Evolutionary conservation across 1,140 invertebrate genomes (phyloP).

Genomic region (Papilio machaon): DNA sequence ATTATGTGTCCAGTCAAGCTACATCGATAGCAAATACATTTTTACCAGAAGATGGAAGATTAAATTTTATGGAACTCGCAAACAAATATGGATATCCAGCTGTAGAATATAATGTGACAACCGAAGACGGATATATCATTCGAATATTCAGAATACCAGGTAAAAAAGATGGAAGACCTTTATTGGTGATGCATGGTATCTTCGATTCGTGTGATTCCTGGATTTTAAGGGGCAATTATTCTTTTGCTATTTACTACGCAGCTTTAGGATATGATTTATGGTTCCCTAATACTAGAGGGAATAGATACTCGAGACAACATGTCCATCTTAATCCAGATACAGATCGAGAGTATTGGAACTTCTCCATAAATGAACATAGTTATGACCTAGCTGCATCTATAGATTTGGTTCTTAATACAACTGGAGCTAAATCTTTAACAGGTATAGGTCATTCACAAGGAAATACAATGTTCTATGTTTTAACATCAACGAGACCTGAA

Average conservation of each 20-base stretch:
- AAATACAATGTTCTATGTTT: conserved; percentile 77
- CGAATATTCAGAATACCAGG: conserved; percentile 34
- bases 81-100: conserved; percentile 32
- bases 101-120: conserved; percentile 29
- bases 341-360: conserved; percentile 46
- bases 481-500: conserved; percentile 55
- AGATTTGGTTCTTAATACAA: conserved; percentile 84
- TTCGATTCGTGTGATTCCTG: conserved; percentile 28
- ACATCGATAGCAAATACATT: conserved; percentile 28
- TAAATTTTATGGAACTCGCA: conserved; percentile 33
- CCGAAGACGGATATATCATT: conserved; percentile 40
- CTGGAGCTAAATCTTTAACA: conserved; percentile 83
- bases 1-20: neutral
- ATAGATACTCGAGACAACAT: conserved; percentile 45
- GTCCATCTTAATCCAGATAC: conserved; percentile 41
- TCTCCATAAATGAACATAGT: conserved; percentile 44
- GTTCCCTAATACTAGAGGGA: conserved; percentile 45
- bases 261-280: conserved; percentile 43
- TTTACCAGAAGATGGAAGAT: conserved; percentile 28
- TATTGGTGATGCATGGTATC: conserved; percentile 33
- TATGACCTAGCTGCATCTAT: conserved; percentile 46
- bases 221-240: conserved; percentile 34
- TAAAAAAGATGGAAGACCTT: neutral
- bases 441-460: conserved; percentile 63
- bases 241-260: conserved; percentile 30